phyloP scores from a whole-genome alignment of 2,888 invertebrate species.

The Hirtodrosophila confusa region DNA sequence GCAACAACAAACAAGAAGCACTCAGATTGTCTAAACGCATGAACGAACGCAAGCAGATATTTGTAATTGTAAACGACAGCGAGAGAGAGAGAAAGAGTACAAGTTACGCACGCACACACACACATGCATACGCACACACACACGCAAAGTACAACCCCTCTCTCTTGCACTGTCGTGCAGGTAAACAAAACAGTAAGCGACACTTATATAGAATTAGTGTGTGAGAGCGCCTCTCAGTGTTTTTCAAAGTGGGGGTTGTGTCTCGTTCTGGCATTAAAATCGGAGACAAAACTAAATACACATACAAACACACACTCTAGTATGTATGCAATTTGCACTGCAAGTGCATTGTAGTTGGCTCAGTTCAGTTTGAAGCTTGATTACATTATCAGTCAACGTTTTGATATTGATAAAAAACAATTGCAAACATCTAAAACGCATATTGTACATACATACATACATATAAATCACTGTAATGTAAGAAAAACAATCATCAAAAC shows the following conservation, averaged over 20 bases:
- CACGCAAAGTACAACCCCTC: slow-evolving; percentile 35
- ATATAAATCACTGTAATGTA: not conserved
- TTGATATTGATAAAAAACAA: slow-evolving; percentile 36
- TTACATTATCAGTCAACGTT: slow-evolving; percentile 46
- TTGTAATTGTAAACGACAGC: slow-evolving; percentile 36
- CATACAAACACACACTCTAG: slow-evolving; percentile 6
- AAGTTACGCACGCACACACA: slow-evolving; percentile 25
- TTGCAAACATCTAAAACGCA: slow-evolving; percentile 15
- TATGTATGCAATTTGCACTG: slow-evolving; percentile 2
- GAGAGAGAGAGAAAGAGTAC: slow-evolving; percentile 14
- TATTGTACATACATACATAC: not conserved
- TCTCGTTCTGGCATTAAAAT: slow-evolving; percentile 39
- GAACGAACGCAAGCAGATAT: slow-evolving; percentile 42
- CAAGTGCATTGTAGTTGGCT: slow-evolving; percentile 7
- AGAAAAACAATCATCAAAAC: not conserved
- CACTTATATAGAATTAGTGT: slow-evolving; percentile 40
- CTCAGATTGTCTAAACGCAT: slow-evolving; percentile 30
- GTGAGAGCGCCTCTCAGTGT: slow-evolving; percentile 42
- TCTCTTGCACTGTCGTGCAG: slow-evolving; percentile 36
- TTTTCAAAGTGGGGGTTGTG: slow-evolving; percentile 46
- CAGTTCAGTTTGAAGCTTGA: slow-evolving; percentile 24
- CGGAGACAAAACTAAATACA: slow-evolving; percentile 32
- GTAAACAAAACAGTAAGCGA: slow-evolving; percentile 66
- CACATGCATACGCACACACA: slow-evolving; percentile 9
- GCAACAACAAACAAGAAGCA: slow-evolving; percentile 18